phyloP scores from a whole-genome alignment of 1,140 invertebrate genomes.

The Cotesia vestalis region DNA sequence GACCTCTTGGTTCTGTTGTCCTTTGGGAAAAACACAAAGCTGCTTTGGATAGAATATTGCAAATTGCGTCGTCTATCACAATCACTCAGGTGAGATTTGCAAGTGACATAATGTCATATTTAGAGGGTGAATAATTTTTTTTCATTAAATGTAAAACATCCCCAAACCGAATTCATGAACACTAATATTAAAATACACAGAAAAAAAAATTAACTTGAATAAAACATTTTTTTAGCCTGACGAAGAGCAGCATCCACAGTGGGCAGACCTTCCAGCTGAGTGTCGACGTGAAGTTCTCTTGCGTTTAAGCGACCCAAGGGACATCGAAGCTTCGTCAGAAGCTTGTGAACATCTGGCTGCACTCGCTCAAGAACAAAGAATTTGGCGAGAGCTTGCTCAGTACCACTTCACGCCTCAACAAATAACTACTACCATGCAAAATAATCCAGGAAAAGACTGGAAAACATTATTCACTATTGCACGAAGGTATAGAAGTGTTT shows the following conservation, averaged over 20 bases:
- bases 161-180: too few species aligned
- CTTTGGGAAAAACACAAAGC: slow-evolving; percentile 89
- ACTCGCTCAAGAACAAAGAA: slow-evolving; percentile 85
- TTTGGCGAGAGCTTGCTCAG: slow-evolving; percentile 90
- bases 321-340: slow-evolving; percentile 78
- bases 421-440: slow-evolving; percentile 69
- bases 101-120: not conserved
- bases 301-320: slow-evolving; percentile 89
- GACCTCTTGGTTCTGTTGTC: slow-evolving; percentile 83
- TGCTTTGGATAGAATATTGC: slow-evolving; percentile 83
- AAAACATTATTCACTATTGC: slow-evolving; percentile 63
- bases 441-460: slow-evolving; percentile 71
- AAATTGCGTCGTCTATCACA: slow-evolving; percentile 81
- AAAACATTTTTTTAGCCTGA: slow-evolving; percentile 71
- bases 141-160: too few species aligned
- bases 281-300: slow-evolving; percentile 91
- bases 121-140: too few species aligned
- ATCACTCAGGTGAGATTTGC: slow-evolving; percentile 73
- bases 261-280: slow-evolving; percentile 92
- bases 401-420: slow-evolving; percentile 93
- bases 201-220: too few species aligned
- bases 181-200: too few species aligned
- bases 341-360: slow-evolving; percentile 77
- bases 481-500: slow-evolving; percentile 50
- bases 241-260: slow-evolving; percentile 82